These are phyloP conservation scores for Spea hammondii DNA, from an alignment of 2,797 vertebrate genomes.

Conservation along the genomic window DNA sequence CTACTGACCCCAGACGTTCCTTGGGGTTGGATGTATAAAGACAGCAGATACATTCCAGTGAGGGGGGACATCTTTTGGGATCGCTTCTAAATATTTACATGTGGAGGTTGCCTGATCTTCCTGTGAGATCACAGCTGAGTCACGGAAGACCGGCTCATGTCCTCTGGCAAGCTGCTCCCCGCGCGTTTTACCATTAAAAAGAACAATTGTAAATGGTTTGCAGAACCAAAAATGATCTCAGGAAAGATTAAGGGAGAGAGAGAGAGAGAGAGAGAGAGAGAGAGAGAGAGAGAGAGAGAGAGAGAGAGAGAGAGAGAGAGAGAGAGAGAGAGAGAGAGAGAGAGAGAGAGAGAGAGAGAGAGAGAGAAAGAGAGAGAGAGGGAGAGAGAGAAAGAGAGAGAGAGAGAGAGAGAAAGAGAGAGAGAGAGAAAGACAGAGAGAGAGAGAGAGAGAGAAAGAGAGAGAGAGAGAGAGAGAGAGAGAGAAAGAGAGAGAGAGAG, in stretches of 20 bases:
- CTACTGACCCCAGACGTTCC: conserved; percentile 22
- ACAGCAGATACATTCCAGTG: conserved; percentile 16
- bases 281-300: not conserved
- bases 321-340: not conserved
- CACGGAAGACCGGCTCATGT: not conserved
- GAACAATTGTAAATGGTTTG: too few relatives aligned
- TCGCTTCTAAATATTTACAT: conserved; percentile 40
- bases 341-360: not conserved
- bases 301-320: not conserved
- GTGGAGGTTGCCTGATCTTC: conserved; percentile 25
- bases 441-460: not conserved
- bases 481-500: not conserved
- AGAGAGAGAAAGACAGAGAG: not conserved
- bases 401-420: not conserved
- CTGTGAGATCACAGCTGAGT: conserved; percentile 17
- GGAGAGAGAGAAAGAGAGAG: not conserved
- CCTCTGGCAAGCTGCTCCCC: too few relatives aligned
- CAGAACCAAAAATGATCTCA: too few relatives aligned
- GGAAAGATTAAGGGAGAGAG: too few relatives aligned
- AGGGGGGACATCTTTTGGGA: conserved; percentile 10
- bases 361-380: not conserved
- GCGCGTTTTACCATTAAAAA: too few relatives aligned
- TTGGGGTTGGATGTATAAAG: conserved; percentile 17
- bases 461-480: not conserved
- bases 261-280: not conserved